A percentile compares a stretch with the other conserved stretches of the same genome.
Conservation (phyloP, 2,888 invertebrate genomes). For the Epiblema foenella region DNA sequence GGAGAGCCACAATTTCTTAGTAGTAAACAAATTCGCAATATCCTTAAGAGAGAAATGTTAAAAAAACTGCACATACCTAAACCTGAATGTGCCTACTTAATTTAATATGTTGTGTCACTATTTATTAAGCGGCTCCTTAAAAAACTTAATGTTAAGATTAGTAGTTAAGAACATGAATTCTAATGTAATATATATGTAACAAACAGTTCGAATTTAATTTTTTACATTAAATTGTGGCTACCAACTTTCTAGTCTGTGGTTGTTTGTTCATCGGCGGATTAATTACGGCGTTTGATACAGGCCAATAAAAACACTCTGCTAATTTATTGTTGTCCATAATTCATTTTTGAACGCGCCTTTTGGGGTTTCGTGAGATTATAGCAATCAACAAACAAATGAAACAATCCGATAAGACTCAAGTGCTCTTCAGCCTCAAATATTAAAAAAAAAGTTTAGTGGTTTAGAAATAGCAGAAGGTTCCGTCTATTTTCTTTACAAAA, state of each 20-base stretch:
- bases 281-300: slow-evolving; percentile 21
- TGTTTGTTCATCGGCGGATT: background rate
- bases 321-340: slow-evolving; percentile 32
- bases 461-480: background rate
- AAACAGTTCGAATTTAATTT: too few relatives aligned
- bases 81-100: too few relatives aligned
- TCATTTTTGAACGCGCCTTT: slow-evolving; percentile 16
- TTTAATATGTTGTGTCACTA: too few relatives aligned
- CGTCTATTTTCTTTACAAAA: background rate
- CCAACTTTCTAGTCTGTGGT: slow-evolving; percentile 5
- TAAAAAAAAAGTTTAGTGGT: background rate
- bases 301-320: slow-evolving; percentile 17
- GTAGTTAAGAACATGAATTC: too few relatives aligned
- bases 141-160: too few relatives aligned
- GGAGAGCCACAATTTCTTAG: too few relatives aligned
- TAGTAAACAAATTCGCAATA: too few relatives aligned
- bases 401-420: slow-evolving; percentile 14
- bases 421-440: background rate
- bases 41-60: too few relatives aligned
- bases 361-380: background rate
- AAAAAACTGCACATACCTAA: too few relatives aligned
- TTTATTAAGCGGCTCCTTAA: too few relatives aligned
- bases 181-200: too few relatives aligned
- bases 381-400: slow-evolving; percentile 24
- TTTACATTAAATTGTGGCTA: too few relatives aligned